A percentile compares a stretch with the other conserved stretches of the same genome.
Conservation (phyloP, 2,113 vertebrate species). For the Cyanoderma ruficeps region DNA sequence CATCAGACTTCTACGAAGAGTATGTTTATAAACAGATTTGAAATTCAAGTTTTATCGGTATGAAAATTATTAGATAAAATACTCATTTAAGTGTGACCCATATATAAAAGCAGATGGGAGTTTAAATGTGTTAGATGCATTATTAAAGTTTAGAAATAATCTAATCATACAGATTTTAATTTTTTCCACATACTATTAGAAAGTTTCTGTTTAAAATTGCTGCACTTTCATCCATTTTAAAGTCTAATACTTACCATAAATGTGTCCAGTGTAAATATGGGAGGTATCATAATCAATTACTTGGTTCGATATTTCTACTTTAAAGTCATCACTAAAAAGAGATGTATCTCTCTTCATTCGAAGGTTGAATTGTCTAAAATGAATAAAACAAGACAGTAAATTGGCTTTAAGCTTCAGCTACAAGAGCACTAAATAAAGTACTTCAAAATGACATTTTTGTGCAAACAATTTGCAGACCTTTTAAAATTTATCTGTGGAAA, state of each 20-base stretch:
- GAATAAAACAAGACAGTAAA: conserved; percentile 1
- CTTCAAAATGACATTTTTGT: neutral
- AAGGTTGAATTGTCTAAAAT: conserved; percentile 90
- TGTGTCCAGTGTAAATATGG: conserved; percentile 95
- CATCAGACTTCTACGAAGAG: neutral
- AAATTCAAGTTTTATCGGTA: neutral
- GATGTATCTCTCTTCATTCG: conserved; percentile 91
- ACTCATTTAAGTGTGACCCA: neutral
- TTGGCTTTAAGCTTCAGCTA: neutral
- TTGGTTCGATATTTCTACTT: conserved; percentile 86
- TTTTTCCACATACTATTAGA: neutral
- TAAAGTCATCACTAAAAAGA: conserved; percentile 89
- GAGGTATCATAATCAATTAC: conserved; percentile 87
- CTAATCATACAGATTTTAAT: neutral
- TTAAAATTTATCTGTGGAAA: neutral
- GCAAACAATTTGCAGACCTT: neutral
- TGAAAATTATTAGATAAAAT: neutral
- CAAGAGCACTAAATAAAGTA: neutral
- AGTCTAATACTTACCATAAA: conserved; percentile 85
- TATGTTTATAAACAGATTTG: neutral
- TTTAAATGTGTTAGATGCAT: neutral
- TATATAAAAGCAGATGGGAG: neutral
- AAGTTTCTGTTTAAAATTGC: neutral
- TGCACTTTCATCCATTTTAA: neutral
- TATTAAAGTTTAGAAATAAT: neutral